A percentile compares a stretch with the other conserved stretches of the same genome.
Evolutionary conservation across 2,888 invertebrate species (phyloP).

Genomic region (Synergus umbraculus): DNA sequence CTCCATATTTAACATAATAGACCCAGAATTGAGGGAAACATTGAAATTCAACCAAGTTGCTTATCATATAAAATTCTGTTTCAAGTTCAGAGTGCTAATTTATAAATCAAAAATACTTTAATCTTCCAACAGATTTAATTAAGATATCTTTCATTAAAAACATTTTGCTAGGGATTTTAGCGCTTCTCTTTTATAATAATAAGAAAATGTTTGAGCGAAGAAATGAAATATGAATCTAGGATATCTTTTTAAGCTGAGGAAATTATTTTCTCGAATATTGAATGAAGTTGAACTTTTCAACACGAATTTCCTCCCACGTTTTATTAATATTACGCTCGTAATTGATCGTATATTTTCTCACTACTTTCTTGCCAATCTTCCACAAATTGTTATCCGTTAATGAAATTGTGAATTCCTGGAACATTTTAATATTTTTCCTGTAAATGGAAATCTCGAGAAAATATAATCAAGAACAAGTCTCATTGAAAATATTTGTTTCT

Average conservation of each 20-base stretch:
- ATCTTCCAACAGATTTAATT: neutral
- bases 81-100: neutral
- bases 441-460: neutral
- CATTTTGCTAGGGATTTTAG: too few species aligned
- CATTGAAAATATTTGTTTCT: neutral
- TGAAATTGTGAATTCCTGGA: neutral
- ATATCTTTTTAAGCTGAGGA: neutral
- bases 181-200: neutral
- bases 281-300: conserved; percentile 21
- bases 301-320: neutral
- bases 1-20: neutral
- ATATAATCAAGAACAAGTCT: neutral
- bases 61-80: neutral
- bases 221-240: neutral
- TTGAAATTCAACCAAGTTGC: neutral
- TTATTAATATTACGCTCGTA: neutral
- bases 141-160: neutral
- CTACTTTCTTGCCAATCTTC: neutral
- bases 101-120: neutral
- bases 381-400: too few species aligned
- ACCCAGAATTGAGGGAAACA: neutral
- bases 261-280: neutral
- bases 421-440: neutral
- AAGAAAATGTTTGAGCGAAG: neutral
- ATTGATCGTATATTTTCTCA: too few species aligned